Evolutionary conservation across 2,888 invertebrate species (phyloP).

Genomic region (Micropterix aruncella): DNA sequence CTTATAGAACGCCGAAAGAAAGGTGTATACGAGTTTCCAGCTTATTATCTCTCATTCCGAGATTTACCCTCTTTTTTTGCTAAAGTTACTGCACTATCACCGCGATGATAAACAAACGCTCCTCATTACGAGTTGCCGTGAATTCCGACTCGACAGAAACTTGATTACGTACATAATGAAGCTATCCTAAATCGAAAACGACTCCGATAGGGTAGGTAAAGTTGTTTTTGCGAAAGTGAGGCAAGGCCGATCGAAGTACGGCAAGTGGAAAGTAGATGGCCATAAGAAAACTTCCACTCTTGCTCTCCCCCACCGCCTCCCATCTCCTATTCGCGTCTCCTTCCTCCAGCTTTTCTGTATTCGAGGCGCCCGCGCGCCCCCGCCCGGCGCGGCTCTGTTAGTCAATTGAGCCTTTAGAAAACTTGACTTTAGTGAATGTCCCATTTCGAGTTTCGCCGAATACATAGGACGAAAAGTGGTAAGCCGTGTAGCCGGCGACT

Average conservation of each 20-base stretch:
- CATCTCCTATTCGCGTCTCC: background rate
- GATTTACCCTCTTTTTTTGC: too few species aligned
- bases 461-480: background rate
- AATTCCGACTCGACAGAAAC: too few species aligned
- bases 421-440: background rate
- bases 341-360: too few species aligned
- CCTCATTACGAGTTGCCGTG: too few species aligned
- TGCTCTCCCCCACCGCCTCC: background rate
- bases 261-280: background rate
- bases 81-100: too few species aligned
- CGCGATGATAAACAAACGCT: too few species aligned
- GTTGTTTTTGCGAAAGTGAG: background rate
- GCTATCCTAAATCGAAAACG: background rate
- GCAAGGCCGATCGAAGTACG: background rate
- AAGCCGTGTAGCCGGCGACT: background rate
- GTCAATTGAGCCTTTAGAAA: background rate
- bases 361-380: too few species aligned
- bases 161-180: too few species aligned
- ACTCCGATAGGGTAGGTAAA: background rate
- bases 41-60: too few species aligned
- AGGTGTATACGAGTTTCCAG: too few species aligned
- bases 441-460: background rate
- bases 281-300: background rate
- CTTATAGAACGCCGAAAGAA: too few species aligned
- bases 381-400: too few species aligned